phyloP scores from a whole-genome alignment of 2,888 invertebrate species.

The Andrena dorsata region DNA sequence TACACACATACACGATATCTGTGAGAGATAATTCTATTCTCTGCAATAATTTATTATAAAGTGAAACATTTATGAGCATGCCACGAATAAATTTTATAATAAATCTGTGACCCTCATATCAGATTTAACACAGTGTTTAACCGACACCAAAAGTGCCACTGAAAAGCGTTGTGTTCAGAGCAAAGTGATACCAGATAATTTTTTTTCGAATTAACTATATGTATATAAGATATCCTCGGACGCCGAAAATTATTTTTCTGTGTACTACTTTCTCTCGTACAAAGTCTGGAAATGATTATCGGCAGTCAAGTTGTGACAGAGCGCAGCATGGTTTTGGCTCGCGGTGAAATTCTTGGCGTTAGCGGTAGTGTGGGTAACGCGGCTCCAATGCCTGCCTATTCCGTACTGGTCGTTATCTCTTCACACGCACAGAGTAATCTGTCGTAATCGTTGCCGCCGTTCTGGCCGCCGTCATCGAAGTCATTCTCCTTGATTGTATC shows the following conservation, averaged over 20 bases:
- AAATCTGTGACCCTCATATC: too few relatives aligned
- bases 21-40: too few relatives aligned
- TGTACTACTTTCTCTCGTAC: slow-evolving; percentile 17
- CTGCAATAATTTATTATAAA: too few relatives aligned
- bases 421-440: slow-evolving; percentile 62
- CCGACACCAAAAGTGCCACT: too few relatives aligned
- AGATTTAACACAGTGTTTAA: too few relatives aligned
- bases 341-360: slow-evolving; percentile 50
- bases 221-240: too few relatives aligned
- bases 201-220: too few relatives aligned
- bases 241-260: neutral
- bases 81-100: too few relatives aligned
- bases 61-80: too few relatives aligned
- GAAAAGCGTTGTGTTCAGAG: too few relatives aligned
- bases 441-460: slow-evolving; percentile 60
- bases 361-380: slow-evolving; percentile 49
- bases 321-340: slow-evolving; percentile 16
- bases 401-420: slow-evolving; percentile 70
- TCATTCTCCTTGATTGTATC: slow-evolving; percentile 51
- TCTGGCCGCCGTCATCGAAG: slow-evolving; percentile 50
- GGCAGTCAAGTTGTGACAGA: slow-evolving; percentile 4
- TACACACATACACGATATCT: too few relatives aligned
- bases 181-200: too few relatives aligned
- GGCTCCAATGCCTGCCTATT: slow-evolving; percentile 55
- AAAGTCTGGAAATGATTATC: slow-evolving; percentile 24